Evolutionary conservation across 2,797 vertebrate species (phyloP).

Genomic region (Knipowitschia caucasica): DNA sequence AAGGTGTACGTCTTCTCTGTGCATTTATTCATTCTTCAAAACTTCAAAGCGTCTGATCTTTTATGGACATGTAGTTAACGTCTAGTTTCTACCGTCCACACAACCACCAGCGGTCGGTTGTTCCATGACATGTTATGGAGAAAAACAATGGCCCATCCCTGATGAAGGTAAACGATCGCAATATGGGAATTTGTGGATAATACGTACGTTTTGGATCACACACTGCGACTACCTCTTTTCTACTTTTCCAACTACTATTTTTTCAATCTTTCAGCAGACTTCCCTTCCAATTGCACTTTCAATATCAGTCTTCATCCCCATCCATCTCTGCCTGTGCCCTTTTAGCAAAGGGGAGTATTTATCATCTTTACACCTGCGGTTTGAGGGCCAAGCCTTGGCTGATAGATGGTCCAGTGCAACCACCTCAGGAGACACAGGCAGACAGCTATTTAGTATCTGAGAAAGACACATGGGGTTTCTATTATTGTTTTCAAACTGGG

Average conservation of each 20-base stretch:
- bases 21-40: too few species aligned
- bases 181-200: too few species aligned
- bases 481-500: conserved; percentile 75
- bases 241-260: conserved; percentile 12
- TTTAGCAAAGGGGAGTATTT: conserved; percentile 64
- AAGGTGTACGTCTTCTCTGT: too few species aligned
- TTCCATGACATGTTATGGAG: too few species aligned
- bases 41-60: too few species aligned
- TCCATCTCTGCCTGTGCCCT: conserved; percentile 49
- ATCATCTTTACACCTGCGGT: conserved; percentile 76
- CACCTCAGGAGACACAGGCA: conserved; percentile 76
- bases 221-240: conserved; percentile 26
- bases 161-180: too few species aligned
- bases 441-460: conserved; percentile 81
- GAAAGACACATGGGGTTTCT: conserved; percentile 79
- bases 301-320: conserved; percentile 46
- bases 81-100: too few species aligned
- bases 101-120: too few species aligned
- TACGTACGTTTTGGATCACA: conserved; percentile 11
- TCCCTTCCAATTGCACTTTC: conserved; percentile 19
- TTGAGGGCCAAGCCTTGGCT: conserved; percentile 63
- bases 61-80: too few species aligned
- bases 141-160: too few species aligned
- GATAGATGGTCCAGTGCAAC: conserved; percentile 75
- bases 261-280: conserved; percentile 5